Conservation (phyloP, 2,888 invertebrate genomes). For the Drosophila diplacantha region DNA sequence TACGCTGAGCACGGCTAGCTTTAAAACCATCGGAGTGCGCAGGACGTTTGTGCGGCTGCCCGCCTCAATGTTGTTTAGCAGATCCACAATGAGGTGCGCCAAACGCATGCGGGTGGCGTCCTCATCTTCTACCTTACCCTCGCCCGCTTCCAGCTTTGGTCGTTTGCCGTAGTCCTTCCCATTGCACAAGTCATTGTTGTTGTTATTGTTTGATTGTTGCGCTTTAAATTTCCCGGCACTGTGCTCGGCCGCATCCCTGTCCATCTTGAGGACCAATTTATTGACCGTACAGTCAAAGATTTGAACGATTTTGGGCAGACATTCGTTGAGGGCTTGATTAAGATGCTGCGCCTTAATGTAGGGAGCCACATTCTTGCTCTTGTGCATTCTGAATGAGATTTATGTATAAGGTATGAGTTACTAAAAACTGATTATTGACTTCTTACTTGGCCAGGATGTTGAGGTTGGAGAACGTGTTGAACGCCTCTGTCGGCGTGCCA, state of each 20-base stretch:
- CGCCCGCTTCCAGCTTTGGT: conserved; percentile 36
- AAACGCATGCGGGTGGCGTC: conserved; percentile 59
- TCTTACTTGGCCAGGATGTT: conserved; percentile 77
- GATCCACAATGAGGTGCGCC: conserved; percentile 80
- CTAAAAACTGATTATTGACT: neutral
- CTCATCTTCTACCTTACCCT: conserved; percentile 37
- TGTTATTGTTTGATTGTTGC: conserved; percentile 52
- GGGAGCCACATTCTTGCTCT: conserved; percentile 61
- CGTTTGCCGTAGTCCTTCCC: conserved; percentile 42
- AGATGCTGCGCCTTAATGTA: conserved; percentile 69
- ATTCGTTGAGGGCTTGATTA: conserved; percentile 70
- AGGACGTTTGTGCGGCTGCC: conserved; percentile 81
- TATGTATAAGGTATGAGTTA: neutral
- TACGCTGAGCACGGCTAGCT: conserved; percentile 84
- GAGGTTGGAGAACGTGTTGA: conserved; percentile 79
- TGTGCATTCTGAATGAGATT: conserved; percentile 69
- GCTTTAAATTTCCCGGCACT: conserved; percentile 48
- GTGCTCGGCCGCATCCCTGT: conserved; percentile 54
- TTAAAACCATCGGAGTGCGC: conserved; percentile 81
- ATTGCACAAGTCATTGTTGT: conserved; percentile 45
- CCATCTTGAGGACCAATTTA: conserved; percentile 67
- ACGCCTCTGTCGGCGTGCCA: conserved; percentile 69
- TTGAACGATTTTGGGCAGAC: conserved; percentile 75
- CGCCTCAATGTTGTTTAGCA: conserved; percentile 83
- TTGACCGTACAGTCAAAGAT: conserved; percentile 74